Conservation (phyloP, 2,888 invertebrate genomes). For the Cheilosia variabilis region DNA sequence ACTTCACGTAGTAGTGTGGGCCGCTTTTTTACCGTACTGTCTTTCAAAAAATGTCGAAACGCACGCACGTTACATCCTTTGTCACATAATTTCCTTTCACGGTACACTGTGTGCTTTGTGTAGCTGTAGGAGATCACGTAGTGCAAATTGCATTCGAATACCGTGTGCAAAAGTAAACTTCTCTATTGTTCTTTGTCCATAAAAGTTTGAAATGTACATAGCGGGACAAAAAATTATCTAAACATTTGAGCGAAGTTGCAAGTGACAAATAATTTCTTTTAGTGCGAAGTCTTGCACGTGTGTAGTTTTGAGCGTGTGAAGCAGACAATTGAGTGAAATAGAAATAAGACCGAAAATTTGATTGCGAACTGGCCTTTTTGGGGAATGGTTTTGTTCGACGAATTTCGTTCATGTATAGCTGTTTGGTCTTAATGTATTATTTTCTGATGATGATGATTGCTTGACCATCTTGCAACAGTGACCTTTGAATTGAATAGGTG, state of each 20-base stretch:
- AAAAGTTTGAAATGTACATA: too few species aligned
- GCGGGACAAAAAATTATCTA: conserved; percentile 16
- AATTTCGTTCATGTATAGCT: neutral
- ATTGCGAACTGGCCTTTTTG: too few species aligned
- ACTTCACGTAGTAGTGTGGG: too few species aligned
- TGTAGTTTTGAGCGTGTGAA: conserved; percentile 45
- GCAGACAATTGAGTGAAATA: neutral
- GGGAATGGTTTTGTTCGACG: too few species aligned
- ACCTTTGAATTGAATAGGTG: too few species aligned
- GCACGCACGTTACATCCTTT: conserved; percentile 11
- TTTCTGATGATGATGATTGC: neutral
- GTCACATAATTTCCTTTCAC: conserved; percentile 47
- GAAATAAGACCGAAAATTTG: too few species aligned
- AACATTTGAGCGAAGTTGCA: conserved; percentile 26
- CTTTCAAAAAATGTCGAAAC: too few species aligned
- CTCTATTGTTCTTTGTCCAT: too few species aligned
- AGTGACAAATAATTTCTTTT: conserved; percentile 61
- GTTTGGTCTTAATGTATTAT: neutral
- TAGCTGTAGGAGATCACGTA: conserved; percentile 54
- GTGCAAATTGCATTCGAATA: conserved; percentile 35
- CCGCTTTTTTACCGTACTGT: too few species aligned
- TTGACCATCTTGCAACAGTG: too few species aligned
- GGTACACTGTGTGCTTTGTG: conserved; percentile 50
- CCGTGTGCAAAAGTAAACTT: neutral
- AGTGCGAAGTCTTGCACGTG: conserved; percentile 59